Conservation (phyloP, 2,113 vertebrate species). For the Sylvilagus bachmani region DNA sequence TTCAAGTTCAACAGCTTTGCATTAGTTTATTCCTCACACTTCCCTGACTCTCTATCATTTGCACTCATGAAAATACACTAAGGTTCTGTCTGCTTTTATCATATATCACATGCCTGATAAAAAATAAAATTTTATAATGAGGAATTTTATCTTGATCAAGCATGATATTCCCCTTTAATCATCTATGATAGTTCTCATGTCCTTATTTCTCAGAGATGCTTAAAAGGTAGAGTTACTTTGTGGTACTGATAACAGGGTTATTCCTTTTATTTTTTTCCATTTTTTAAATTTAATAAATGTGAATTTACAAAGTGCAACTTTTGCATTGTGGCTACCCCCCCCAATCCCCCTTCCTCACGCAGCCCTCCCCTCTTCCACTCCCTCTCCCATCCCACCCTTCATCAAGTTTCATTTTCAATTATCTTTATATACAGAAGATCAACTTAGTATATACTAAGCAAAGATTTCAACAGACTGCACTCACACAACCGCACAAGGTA, state of each 20-base stretch:
- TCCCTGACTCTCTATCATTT: neutral
- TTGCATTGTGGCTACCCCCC: too few species aligned
- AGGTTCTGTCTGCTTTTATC: neutral
- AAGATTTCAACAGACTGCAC: too few species aligned
- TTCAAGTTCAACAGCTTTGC: neutral
- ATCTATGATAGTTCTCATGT: neutral
- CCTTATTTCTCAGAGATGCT: neutral
- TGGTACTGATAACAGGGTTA: neutral
- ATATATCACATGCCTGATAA: neutral
- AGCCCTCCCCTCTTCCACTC: too few species aligned
- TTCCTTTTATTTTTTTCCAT: too few species aligned
- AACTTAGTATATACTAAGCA: too few species aligned
- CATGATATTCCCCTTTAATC: neutral
- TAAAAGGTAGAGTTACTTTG: neutral
- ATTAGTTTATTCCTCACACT: neutral
- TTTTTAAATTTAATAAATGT: too few species aligned
- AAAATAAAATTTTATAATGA: neutral
- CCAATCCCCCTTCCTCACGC: too few species aligned
- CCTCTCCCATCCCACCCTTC: too few species aligned
- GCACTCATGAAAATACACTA: neutral
- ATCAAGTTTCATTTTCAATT: too few species aligned
- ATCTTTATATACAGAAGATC: too few species aligned
- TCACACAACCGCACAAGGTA: too few species aligned
- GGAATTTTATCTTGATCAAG: neutral
- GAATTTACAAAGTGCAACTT: too few species aligned